Percentiles rank a stretch among this genome's conserved stretches.
Evolutionary conservation across 2,888 invertebrate species (phyloP).

Genomic region (Camponotus fellah): DNA sequence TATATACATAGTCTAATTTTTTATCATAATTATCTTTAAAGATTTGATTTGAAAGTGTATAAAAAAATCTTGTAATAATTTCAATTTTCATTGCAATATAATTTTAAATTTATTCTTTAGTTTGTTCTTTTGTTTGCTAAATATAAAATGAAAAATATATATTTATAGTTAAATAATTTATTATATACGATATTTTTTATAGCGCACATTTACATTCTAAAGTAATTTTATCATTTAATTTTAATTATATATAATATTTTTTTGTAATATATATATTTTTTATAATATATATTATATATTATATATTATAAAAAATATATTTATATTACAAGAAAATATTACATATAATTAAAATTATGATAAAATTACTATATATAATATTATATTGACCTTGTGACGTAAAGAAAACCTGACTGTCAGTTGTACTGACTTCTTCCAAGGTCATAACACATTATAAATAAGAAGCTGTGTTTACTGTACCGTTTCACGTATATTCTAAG

Average conservation of each 20-base stretch:
- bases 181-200: background rate
- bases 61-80: background rate
- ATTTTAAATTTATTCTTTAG: background rate
- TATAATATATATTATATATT: background rate
- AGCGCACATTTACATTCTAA: background rate
- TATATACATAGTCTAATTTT: background rate
- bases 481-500: conserved; percentile 32
- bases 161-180: conserved; percentile 2
- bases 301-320: too few relatives aligned
- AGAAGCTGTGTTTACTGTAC: conserved; percentile 25
- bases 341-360: too few relatives aligned
- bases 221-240: conserved; percentile 5
- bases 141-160: background rate
- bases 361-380: background rate
- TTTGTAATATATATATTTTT: background rate
- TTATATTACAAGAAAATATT: too few relatives aligned
- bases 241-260: background rate
- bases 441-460: background rate
- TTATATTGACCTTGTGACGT: background rate
- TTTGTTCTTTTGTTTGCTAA: background rate
- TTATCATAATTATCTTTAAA: conserved; percentile 12
- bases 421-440: conserved; percentile 16
- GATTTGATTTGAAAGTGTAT: background rate
- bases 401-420: conserved; percentile 13
- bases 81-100: background rate